These are phyloP conservation scores for Aspidapion aeneum DNA, from an alignment of 2,888 invertebrate genomes.

Conservation along the genomic window DNA sequence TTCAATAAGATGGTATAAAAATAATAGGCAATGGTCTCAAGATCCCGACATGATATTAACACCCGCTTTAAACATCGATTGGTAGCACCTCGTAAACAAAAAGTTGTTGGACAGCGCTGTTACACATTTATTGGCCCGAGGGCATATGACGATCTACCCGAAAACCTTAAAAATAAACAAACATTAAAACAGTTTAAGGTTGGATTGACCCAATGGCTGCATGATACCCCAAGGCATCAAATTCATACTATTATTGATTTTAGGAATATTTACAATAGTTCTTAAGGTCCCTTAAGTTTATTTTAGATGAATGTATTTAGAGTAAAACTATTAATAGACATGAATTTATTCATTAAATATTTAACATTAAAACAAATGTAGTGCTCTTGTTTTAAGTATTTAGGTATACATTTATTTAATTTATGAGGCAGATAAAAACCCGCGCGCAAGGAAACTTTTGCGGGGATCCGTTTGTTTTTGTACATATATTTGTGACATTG, in stretches of 20 bases:
- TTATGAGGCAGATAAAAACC: too few relatives aligned
- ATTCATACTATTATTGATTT: background rate
- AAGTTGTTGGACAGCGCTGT: background rate
- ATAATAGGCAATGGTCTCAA: background rate
- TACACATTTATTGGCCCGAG: background rate
- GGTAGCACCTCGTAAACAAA: background rate
- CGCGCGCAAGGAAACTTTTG: too few relatives aligned
- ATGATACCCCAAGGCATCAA: background rate
- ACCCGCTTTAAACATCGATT: background rate
- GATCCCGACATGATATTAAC: background rate
- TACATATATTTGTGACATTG: too few relatives aligned
- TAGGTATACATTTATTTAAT: too few relatives aligned
- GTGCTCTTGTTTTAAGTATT: too few relatives aligned
- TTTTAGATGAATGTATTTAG: too few relatives aligned
- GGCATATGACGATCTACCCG: background rate
- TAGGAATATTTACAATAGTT: background rate
- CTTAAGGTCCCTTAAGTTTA: too few relatives aligned
- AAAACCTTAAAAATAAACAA: background rate
- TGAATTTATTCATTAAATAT: too few relatives aligned
- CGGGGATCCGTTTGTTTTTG: too few relatives aligned
- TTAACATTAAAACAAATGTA: too few relatives aligned
- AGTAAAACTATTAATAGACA: too few relatives aligned
- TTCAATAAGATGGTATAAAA: background rate
- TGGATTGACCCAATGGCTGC: background rate
- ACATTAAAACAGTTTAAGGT: background rate